Base-by-base conservation (phyloP, 1,140 invertebrate genomes). In the Lethocerus indicus region DNA sequence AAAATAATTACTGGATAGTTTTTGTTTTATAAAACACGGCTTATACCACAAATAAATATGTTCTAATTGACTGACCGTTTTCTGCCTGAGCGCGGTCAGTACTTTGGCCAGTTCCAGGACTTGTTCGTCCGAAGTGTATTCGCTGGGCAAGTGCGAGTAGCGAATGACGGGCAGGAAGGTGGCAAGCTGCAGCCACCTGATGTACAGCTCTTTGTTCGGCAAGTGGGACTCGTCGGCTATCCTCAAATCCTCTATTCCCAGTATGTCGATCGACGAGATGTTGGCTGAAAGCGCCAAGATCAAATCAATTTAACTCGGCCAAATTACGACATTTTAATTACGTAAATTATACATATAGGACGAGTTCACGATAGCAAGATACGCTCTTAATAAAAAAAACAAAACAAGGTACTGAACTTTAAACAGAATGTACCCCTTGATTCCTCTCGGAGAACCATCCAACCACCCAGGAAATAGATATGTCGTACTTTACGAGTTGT, bases 141-240 rank as follows among this genome's bases (percentile, higher is more conserved):
- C 82, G 59, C 81, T 88, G 0, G 92, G 91, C 5, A 89, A 63
- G 59, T 88, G 77, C 0, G 86, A 88, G 56, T 92, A 93, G 60
- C 92, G 83, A 60, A 96, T 83, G 0, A 90, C 82, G 0, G 92
- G 89, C 40, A 97, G 60, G 60, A 95, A 95, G 0, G 86, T 83
- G n/a, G 85, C 81, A 51, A 91, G 66, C 61, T 95, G 86, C n/a
- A 95, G 63, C 93, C 93, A 98, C 42, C 93, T 71, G 41, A 93
- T 79, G 59, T 88, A 97, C 6, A 98, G 66, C 60, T 97, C 88
- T 54, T 57, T 57, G 18, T 56, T 42, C 9, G 56, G 54, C 23
- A 57, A 41, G 13, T 47, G 35, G 24, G 44, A 49, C 39, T 53
- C 40, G 18, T 52, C 53, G 5, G 53, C 41, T 13, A 50, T 27